Evolutionary conservation across 2,797 vertebrate species (phyloP), one percentile per base, ranked within the genome.

Genomic region (Meda fulgida): DNA sequence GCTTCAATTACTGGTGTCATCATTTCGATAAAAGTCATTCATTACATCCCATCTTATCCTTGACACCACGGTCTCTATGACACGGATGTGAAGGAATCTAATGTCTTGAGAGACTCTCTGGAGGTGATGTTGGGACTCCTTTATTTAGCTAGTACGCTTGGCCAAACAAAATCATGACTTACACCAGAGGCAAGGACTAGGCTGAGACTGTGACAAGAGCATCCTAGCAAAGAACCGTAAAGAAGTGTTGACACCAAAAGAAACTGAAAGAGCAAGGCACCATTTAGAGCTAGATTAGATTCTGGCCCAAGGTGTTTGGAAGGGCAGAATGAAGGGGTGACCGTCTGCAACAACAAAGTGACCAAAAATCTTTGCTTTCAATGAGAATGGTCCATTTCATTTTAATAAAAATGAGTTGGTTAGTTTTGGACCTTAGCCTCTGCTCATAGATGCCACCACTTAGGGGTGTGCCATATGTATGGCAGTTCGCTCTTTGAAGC

Each of bases 41-140:
- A 76, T 83, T 75, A 48, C 23, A 51, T 76, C 71, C 31, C 10
- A 76, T 83, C 14, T 73, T 71, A 75, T 83, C 81, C 71, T 67
- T 83, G 46, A 83, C 71, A 53, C 71, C 1, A 1, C 0, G 4
- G 23, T 40, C 31, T 83, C 31, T 53, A 6, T 14, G 16, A 83
- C 43, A 7, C 71, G 66, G 43, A 75, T 83, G 19, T 46, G 70
- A 7, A 58, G 8, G 69, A 63, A 36, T 69, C 13, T 48, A 63
- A 73, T 63, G 81, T 16, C 43, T 75, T 13, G 31, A 29, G 40
- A 21, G 40, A 75, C 29, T 76, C 81, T 83, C 6, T 53, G n/a
- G 10, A 83, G 46, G n/a, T 51, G 19, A 34, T 16, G 53, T 55
- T n/a, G 38, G 16, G 21, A 83, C 75, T 34, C 43, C 71, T 76